Base-by-base conservation (phyloP, 2,888 invertebrate species). In the Phyllotreta striolata region DNA sequence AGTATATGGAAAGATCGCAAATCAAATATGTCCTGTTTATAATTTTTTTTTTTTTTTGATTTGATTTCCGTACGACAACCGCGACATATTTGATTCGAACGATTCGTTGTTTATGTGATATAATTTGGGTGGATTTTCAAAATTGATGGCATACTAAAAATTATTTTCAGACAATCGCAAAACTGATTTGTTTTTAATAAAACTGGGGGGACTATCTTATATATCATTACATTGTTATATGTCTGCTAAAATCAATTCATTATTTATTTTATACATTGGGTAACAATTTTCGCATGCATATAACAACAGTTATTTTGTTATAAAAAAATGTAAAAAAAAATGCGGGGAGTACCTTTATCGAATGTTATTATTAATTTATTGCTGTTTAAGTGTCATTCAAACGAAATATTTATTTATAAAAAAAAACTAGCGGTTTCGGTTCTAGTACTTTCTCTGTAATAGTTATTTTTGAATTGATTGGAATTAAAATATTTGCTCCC, bases 221-320 rank as follows among this genome's bases (percentile, higher is more conserved):
- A 73, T 74, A 72, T 67, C 62, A 58, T 69, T 68, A 63, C 66
- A 69, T 66, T 74, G 75, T 72, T 74, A 63, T 54, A 63, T 70
- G 72, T 73, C 70, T 74, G 74, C 67, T 24, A 63, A 73, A 74
- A 72, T 72, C 39, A 62, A 59, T 67, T 68, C 67, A 70, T 71
- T 70, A 66, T 66, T 66, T 68, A 66, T 71, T 73, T 72, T 70
- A 68, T 69, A 63, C 63, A 62, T 49, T 43, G 76, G 77, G 77
- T 77, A 77, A 76, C 77, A 75, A 70, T 78, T 77, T 76, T 76
- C 67, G 69, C 72, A 73, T 70, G 71, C 69, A 66, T 66, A 51
- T 68, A 69, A 73, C 72, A 76, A 67, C 64, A 69, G 66, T 66
- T 76, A 77, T 77, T 76, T 77, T 77, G 76, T 77, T 77, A 75